Base-by-base conservation (phyloP, 2,888 invertebrate species). In the Cerastoderma edule region DNA sequence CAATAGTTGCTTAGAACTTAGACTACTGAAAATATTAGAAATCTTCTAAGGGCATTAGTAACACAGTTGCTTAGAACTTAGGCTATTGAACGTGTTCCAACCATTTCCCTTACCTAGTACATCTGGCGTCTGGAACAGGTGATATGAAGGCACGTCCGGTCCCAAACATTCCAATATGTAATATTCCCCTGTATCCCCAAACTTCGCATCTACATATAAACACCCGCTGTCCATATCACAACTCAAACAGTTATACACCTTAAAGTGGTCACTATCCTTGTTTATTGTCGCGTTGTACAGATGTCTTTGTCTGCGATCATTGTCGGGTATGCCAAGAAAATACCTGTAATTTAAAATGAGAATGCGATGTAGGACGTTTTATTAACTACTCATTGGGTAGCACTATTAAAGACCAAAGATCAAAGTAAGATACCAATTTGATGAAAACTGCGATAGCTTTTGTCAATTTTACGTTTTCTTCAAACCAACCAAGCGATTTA, bases 141-240 rank as follows among this genome's bases (percentile, higher is more conserved):
- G 87, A 78, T 85, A 90, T 56, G 82, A 83, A 0, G 99, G 98
- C 67, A 98, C 95, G 0, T 96, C 96, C 0, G 98, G 98, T 0
- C 98, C 99, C 67, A 97, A 94, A 92, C 99, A 99, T 92, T 97
- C 96, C 84, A 98, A 94, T 65, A 98, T 95, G 91, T 96, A 97
- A 94, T 96, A 97, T 28, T 95, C 94, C 2, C 95, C 95, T 0
- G 95, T 95, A 16, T 92, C 91, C 91, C 96, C 96, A 85, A 94
- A 92, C 16, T 84, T 84, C 13, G 91, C 92, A 19, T 91, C 82
- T 80, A 97, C 97, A 93, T 96, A 97, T 67, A 96, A 95, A 93
- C 97, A 98, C 10, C 97, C 96, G 67, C 95, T 94, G 32, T 87
- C 94, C 50, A 95, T 93, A 91, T 96, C 96, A 91, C 98, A 98